Evolutionary conservation across 2,113 vertebrate species (phyloP).

Genomic region (Dendrocopos noguchii): DNA sequence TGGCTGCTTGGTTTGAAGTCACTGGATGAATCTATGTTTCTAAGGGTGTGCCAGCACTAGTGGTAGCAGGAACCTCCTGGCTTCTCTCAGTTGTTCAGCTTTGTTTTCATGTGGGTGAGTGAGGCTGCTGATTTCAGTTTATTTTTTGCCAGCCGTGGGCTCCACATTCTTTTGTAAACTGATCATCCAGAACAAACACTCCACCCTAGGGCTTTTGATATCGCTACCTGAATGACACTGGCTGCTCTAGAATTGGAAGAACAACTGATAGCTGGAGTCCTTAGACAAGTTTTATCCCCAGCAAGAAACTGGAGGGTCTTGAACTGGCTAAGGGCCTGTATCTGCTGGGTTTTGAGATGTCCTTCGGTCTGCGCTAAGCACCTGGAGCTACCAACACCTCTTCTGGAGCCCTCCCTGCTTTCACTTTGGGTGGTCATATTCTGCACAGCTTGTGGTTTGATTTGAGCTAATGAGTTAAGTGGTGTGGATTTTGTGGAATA

Average conservation of each 20-base stretch:
- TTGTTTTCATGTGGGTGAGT: constrained; percentile 28
- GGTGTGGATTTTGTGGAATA: constrained; percentile 73
- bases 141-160: background rate
- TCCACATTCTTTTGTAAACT: constrained; percentile 9
- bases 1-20: constrained; percentile 44
- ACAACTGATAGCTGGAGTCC: constrained; percentile 12
- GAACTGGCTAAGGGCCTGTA: background rate
- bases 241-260: constrained; percentile 17
- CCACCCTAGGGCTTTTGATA: constrained; percentile 1
- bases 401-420: background rate
- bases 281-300: background rate
- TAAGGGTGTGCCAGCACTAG: background rate
- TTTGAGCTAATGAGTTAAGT: constrained; percentile 68
- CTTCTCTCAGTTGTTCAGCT: constrained; percentile 46
- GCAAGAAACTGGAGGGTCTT: background rate
- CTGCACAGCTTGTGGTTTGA: constrained; percentile 63
- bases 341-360: background rate
- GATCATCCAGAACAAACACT: constrained; percentile 24
- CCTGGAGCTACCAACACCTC: background rate
- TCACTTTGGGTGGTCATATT: constrained; percentile 3
- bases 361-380: background rate
- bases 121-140: background rate
- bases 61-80: constrained; percentile 27
- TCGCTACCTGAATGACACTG: background rate
- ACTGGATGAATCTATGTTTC: constrained; percentile 13